Evolutionary conservation across 35 echinoderm and acorn worm genomes (phyloP).

Genomic region (Chiridota heheva): DNA sequence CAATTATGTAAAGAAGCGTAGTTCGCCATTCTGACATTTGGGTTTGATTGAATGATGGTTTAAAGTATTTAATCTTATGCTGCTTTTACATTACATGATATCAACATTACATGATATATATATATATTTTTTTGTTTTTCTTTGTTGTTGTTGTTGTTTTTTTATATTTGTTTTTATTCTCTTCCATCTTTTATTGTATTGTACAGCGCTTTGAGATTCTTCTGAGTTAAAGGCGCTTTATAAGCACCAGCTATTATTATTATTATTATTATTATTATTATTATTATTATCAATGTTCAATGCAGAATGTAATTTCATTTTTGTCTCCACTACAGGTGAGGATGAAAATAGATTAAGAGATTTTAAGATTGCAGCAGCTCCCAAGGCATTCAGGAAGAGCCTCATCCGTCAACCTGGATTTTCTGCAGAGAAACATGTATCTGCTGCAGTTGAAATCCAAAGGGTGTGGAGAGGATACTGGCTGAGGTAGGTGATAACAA

Average conservation of each 20-base stretch:
- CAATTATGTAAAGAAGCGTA: no score
- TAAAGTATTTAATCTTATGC: no score
- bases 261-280: not conserved
- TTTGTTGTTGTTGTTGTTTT: no score
- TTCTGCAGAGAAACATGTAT: constrained; percentile 38
- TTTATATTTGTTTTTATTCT: not conserved
- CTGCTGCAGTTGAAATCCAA: constrained; percentile 87
- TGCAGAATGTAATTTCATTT: no score
- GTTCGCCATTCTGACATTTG: no score
- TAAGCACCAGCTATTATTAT: not conserved
- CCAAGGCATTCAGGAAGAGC: constrained; percentile 44
- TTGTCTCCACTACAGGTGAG: not conserved
- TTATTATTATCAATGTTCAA: no score
- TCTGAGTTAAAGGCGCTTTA: not conserved
- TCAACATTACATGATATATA: no score
- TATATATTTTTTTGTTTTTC: no score
- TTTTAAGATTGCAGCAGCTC: constrained; percentile 38
- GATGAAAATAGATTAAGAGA: constrained; percentile 47
- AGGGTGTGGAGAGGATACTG: constrained; percentile 79
- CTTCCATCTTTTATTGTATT: not conserved
- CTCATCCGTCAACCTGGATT: constrained; percentile 51
- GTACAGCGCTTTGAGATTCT: not conserved
- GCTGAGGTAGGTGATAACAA: constrained; percentile 51
- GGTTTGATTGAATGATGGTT: no score
- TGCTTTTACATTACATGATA: no score